phyloP scores from a whole-genome alignment of 2,797 vertebrate genomes.

The Tinamus major region DNA sequence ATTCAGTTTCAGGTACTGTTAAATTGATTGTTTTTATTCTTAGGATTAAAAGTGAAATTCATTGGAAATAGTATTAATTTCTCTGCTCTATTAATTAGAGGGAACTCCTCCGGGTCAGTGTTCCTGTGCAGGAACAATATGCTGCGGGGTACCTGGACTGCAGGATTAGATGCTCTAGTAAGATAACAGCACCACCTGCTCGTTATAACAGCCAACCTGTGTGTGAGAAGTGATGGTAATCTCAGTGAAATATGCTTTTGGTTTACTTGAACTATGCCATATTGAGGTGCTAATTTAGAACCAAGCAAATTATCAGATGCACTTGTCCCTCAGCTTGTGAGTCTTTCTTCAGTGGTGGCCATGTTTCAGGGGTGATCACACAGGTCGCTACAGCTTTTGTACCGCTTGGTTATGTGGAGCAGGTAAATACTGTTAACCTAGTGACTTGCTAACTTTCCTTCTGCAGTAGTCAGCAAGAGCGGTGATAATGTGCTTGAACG shows the following conservation, averaged over 20 bases:
- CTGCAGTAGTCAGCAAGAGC: neutral
- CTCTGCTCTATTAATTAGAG: neutral
- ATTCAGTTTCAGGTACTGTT: neutral
- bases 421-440: neutral
- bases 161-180: neutral
- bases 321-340: neutral
- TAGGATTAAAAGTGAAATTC: neutral
- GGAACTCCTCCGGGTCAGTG: neutral
- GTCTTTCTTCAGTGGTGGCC: neutral
- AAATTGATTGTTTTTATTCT: neutral
- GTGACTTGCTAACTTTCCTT: neutral
- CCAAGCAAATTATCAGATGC: neutral
- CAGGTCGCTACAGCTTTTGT: neutral
- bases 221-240: neutral
- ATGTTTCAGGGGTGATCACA: neutral
- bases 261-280: neutral
- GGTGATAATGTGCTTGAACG: neutral
- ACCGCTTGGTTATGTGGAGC: neutral
- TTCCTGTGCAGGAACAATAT: neutral
- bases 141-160: neutral
- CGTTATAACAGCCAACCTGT: fast-evolving
- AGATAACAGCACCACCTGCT: neutral
- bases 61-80: neutral
- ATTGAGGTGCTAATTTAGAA: neutral
- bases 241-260: neutral